Conservation (phyloP, 2,113 vertebrate species). For the Spilogale gracilis region DNA sequence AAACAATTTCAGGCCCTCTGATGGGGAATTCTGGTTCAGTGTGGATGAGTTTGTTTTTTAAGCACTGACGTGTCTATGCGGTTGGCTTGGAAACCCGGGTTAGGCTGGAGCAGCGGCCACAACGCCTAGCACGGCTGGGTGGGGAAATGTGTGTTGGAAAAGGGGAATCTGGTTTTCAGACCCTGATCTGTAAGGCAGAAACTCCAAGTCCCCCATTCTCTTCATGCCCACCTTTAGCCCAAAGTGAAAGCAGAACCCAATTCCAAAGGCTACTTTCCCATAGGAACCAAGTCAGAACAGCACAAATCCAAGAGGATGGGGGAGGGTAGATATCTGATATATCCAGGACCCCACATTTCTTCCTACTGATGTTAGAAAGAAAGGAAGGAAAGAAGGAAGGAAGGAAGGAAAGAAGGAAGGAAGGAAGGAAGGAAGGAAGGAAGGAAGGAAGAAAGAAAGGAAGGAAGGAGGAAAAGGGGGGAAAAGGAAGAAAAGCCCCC, state of each 20-base stretch:
- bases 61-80: background rate
- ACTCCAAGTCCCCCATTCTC: background rate
- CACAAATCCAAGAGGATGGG: background rate
- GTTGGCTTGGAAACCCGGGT: background rate
- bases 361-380: background rate
- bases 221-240: background rate
- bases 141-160: background rate
- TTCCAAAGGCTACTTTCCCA: conserved; percentile 1
- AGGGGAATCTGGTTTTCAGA: background rate
- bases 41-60: background rate
- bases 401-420: no score
- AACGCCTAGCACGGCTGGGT: background rate
- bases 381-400: background rate
- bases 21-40: background rate
- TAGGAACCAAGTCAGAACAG: background rate
- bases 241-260: conserved; percentile 70
- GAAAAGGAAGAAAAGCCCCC: background rate
- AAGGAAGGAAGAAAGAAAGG: no score
- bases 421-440: no score
- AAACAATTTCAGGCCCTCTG: conserved; percentile 46
- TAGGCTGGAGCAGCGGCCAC: background rate
- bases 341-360: background rate
- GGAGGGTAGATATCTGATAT: background rate
- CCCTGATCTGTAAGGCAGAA: background rate
- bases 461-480: no score